Conservation (phyloP, 2,113 vertebrate genomes). For the Axis porcinus region DNA sequence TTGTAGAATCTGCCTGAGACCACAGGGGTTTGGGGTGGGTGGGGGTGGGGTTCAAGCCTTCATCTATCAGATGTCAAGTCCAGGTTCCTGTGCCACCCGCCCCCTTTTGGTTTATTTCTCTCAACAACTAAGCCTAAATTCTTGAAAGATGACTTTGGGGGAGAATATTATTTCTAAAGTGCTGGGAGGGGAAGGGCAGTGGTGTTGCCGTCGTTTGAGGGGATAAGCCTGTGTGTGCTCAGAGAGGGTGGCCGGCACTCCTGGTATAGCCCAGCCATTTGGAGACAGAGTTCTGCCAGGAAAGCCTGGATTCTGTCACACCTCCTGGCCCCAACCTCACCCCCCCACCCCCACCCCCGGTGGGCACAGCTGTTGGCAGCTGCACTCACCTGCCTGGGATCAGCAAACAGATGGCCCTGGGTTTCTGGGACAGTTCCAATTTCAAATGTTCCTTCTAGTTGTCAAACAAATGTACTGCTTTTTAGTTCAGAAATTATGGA, state of each 20-base stretch:
- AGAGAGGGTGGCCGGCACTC: background rate
- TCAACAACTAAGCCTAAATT: background rate
- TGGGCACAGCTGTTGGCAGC: background rate
- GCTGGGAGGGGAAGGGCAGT: background rate
- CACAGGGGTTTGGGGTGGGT: background rate
- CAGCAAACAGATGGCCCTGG: background rate
- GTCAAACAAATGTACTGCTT: slow-evolving; percentile 36
- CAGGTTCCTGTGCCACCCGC: background rate
- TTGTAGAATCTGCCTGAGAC: background rate
- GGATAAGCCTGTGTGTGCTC: rapidly evolving
- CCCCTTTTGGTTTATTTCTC: background rate
- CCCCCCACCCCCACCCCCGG: rapidly evolving
- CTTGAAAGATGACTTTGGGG: background rate
- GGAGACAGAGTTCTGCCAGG: background rate
- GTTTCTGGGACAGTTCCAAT: slow-evolving; percentile 19
- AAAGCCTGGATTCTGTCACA: background rate
- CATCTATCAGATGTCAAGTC: background rate
- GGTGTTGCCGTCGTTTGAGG: background rate
- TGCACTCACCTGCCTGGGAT: background rate
- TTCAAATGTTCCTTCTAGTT: slow-evolving; percentile 12
- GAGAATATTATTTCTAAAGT: background rate
- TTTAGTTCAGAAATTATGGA: slow-evolving; percentile 43
- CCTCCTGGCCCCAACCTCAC: background rate
- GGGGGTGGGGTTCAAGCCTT: background rate
- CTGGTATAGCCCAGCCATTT: no score